Evolutionary conservation across 2,888 invertebrate genomes (phyloP).

Genomic region (Synanthedon vespiformis): DNA sequence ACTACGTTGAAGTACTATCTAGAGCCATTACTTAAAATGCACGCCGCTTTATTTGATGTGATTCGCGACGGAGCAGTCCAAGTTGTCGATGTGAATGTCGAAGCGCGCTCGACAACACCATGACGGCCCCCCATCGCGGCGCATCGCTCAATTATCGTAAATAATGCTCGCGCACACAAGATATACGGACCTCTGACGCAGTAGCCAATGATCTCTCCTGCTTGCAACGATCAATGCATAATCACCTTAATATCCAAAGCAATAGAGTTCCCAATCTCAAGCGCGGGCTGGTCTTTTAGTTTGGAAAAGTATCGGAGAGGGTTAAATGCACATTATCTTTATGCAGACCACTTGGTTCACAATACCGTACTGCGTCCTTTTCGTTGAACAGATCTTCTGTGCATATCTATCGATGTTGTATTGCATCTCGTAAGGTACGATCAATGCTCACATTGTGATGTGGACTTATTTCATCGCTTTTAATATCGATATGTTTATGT

Average conservation of each 20-base stretch:
- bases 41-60: slow-evolving; percentile 68
- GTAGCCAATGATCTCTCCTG: slow-evolving; percentile 57
- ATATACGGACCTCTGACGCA: slow-evolving; percentile 59
- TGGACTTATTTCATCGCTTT: slow-evolving; percentile 13
- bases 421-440: slow-evolving; percentile 49
- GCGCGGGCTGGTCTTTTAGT: slow-evolving; percentile 28
- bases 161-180: slow-evolving; percentile 70
- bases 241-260: slow-evolving; percentile 24
- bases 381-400: slow-evolving; percentile 52
- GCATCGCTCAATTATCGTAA: slow-evolving; percentile 72
- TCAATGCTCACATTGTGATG: slow-evolving; percentile 31
- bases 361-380: slow-evolving; percentile 57
- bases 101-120: slow-evolving; percentile 64
- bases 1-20: slow-evolving; percentile 67
- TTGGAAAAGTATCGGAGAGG: slow-evolving; percentile 34
- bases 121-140: slow-evolving; percentile 70
- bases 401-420: slow-evolving; percentile 58
- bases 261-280: slow-evolving; percentile 27
- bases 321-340: slow-evolving; percentile 68
- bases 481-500: neutral
- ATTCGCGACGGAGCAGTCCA: slow-evolving; percentile 68
- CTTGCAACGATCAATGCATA: slow-evolving; percentile 22
- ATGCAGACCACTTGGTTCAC: slow-evolving; percentile 68
- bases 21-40: slow-evolving; percentile 69
- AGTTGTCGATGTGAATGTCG: slow-evolving; percentile 69